Evolutionary conservation across 2,113 vertebrate genomes (phyloP), one percentile per base, ranked within the genome.

Genomic region (Triplophysa siluroides): DNA sequence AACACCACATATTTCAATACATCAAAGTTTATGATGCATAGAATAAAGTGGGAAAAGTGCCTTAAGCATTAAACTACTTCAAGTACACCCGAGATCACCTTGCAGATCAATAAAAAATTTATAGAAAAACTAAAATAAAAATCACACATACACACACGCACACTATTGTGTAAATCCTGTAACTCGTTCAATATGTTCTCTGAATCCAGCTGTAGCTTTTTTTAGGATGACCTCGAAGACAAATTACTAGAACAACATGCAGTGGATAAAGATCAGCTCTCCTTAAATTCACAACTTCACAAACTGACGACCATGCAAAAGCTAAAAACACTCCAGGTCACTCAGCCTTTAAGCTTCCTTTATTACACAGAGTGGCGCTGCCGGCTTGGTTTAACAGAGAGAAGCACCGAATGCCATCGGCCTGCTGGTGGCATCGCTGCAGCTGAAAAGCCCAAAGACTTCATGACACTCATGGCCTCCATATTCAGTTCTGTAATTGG

Each of bases 401-500:
- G 60, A 76, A 76, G 41, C 63, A 81, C 33, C 18, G 64, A 79
- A 26, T 75, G 50, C 77, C 70, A 60, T 66, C 78, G 41, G 73
- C 78, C 75, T 77, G 62, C 75, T 65, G 75, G 75, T 74, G 64
- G 70, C 63, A 78, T 65, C 29, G 47, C 64, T 52, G 11, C 61
- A 50, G 60, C 60, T 66, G n/a, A 81, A 73, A 74, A 73, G 76
- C 78, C 68, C 24, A 58, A 24, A 85, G 62, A 61, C 23, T 73
- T 41, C 67, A 58, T 65, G 79, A 68, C 18, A 2, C 47, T 41
- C 70, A 71, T 56, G 72, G 76, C 72, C 84, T 91, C 86, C 82
- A 85, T 87, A 90, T 92, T 91, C 90, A 88, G 83, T 76, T 64
- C 80, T 78, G 71, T 91, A 91, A 93, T 90, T 90, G 85, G 86